phyloP scores from a whole-genome alignment of 2,888 invertebrate genomes.

The Cacoxenus indagator region DNA sequence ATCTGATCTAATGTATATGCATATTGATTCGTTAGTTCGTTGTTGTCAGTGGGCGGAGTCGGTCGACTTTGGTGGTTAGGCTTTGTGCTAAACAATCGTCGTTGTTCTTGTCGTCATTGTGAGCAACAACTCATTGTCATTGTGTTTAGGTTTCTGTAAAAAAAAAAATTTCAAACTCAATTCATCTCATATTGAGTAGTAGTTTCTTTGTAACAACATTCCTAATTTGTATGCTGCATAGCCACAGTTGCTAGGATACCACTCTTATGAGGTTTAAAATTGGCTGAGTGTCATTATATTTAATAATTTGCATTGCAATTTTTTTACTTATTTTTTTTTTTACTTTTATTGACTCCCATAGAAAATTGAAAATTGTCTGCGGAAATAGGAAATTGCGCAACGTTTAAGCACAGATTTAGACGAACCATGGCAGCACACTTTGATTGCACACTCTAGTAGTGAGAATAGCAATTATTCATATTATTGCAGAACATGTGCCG shows the following conservation, averaged over 20 bases:
- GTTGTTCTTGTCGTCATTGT: too few relatives aligned
- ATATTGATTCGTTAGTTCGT: too few relatives aligned
- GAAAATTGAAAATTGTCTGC: background rate
- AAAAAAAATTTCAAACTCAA: too few relatives aligned
- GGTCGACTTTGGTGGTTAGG: too few relatives aligned
- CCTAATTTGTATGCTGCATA: too few relatives aligned
- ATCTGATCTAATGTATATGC: too few relatives aligned
- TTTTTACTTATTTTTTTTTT: background rate
- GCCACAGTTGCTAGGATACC: background rate
- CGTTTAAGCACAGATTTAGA: background rate
- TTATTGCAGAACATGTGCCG: background rate
- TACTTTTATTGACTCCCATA: background rate
- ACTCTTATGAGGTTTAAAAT: background rate
- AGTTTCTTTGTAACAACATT: too few relatives aligned
- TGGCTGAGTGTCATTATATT: background rate
- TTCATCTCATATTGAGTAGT: too few relatives aligned
- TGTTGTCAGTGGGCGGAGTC: too few relatives aligned
- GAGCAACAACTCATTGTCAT: too few relatives aligned
- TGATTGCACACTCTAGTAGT: background rate
- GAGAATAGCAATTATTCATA: background rate
- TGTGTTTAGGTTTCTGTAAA: too few relatives aligned
- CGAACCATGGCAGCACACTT: background rate
- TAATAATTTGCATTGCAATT: background rate
- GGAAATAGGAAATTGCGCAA: constrained; percentile 17
- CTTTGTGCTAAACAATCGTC: too few relatives aligned